A percentile compares a stretch with the other conserved stretches of the same genome.
Evolutionary conservation across 2,797 vertebrate genomes (phyloP).

Genomic region (Morelia viridis): DNA sequence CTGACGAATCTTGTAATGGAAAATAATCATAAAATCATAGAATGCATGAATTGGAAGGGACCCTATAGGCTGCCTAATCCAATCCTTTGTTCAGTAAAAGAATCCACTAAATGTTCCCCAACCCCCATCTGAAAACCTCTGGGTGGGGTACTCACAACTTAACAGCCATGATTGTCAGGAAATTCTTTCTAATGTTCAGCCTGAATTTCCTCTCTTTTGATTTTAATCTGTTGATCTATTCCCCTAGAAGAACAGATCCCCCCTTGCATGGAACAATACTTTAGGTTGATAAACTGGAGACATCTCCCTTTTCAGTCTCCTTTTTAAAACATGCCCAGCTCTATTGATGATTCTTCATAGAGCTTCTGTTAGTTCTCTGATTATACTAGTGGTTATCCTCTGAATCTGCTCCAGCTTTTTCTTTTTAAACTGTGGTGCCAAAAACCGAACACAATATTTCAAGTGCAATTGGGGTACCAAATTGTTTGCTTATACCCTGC

Average conservation of each 20-base stretch:
- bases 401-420: background rate
- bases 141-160: background rate
- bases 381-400: background rate
- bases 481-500: background rate
- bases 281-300: background rate
- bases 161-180: background rate
- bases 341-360: background rate
- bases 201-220: background rate
- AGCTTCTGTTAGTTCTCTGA: background rate
- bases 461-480: background rate
- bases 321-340: background rate
- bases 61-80: background rate
- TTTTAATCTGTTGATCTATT: background rate
- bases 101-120: background rate
- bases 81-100: background rate
- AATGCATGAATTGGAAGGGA: too few relatives aligned
- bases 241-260: background rate
- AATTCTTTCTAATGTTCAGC: background rate
- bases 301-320: background rate
- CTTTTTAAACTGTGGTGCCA: background rate
- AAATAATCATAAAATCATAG: background rate
- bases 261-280: background rate
- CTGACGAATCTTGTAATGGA: background rate
- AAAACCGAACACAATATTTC: background rate
- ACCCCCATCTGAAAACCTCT: background rate